phyloP scores from a whole-genome alignment of 2,888 invertebrate species.

The Drosophila emarginata region DNA sequence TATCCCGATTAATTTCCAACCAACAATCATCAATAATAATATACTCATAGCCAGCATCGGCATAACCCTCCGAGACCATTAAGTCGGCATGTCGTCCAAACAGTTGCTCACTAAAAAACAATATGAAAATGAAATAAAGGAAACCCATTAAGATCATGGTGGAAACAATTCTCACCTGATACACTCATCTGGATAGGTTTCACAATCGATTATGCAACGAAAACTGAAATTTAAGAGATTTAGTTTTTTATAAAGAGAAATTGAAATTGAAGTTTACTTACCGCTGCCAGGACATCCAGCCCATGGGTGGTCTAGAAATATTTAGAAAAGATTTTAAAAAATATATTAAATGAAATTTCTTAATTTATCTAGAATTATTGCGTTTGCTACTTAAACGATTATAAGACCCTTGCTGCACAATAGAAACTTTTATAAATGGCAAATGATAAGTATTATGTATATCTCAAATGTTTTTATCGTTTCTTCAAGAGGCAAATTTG shows the following conservation, averaged over 20 bases:
- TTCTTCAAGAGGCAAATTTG: too few species aligned
- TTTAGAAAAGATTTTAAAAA: too few species aligned
- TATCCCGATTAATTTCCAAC: constrained; percentile 86
- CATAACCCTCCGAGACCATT: constrained; percentile 87
- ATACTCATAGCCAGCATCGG: constrained; percentile 88
- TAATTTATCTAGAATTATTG: too few species aligned
- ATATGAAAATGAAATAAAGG: background rate
- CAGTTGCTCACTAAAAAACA: constrained; percentile 85
- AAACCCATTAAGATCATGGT: too few species aligned
- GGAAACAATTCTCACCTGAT: constrained; percentile 83
- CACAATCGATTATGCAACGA: constrained; percentile 85
- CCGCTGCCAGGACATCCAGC: constrained; percentile 87
- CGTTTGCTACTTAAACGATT: too few species aligned
- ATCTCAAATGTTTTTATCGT: too few species aligned
- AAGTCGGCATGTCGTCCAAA: constrained; percentile 86
- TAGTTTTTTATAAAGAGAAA: too few species aligned
- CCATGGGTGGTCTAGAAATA: constrained; percentile 86
- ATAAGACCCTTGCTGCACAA: too few species aligned
- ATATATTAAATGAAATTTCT: too few species aligned
- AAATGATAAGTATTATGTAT: too few species aligned
- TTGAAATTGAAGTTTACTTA: constrained; percentile 9
- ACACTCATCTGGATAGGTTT: constrained; percentile 85
- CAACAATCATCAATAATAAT: constrained; percentile 91
- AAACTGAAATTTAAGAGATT: constrained; percentile 71
- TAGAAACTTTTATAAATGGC: too few species aligned